phyloP scores from a whole-genome alignment of 2,113 vertebrate genomes.

The Oryzias javanicus region DNA sequence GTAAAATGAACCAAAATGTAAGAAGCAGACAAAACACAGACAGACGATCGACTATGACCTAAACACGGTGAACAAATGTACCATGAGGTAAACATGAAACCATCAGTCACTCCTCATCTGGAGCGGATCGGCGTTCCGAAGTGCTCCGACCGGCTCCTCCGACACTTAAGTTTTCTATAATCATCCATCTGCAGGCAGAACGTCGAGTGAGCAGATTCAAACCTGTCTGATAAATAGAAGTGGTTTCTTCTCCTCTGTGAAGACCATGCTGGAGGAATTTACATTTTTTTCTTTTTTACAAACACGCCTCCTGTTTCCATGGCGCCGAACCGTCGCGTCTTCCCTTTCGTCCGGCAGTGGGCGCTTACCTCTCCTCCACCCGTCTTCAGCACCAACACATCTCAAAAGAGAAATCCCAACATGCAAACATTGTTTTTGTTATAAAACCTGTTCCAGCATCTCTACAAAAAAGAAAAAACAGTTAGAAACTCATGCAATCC shows the following conservation, averaged over 20 bases:
- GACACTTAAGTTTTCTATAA: slow-evolving; percentile 22
- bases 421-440: slow-evolving; percentile 60
- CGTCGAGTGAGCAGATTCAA: slow-evolving; percentile 30
- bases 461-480: slow-evolving; percentile 66
- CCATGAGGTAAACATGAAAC: slow-evolving; percentile 77
- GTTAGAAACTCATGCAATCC: slow-evolving; percentile 77
- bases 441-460: slow-evolving; percentile 58
- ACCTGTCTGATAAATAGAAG: slow-evolving; percentile 54
- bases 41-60: slow-evolving; percentile 78
- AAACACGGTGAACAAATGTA: slow-evolving; percentile 78
- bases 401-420: slow-evolving; percentile 42
- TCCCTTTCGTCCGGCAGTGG: slow-evolving; percentile 21
- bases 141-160: slow-evolving; percentile 20
- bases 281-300: slow-evolving; percentile 70
- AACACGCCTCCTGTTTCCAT: slow-evolving; percentile 18
- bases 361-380: slow-evolving; percentile 27
- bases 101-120: slow-evolving; percentile 7
- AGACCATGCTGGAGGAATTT: slow-evolving; percentile 55
- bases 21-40: slow-evolving; percentile 78
- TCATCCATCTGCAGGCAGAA: slow-evolving; percentile 48
- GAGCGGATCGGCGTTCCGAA: slow-evolving; percentile 27
- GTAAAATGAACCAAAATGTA: slow-evolving; percentile 86
- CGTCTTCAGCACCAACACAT: slow-evolving; percentile 26
- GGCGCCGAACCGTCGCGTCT: neutral
- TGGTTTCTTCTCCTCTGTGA: slow-evolving; percentile 56